phyloP scores from a whole-genome alignment of 2,888 invertebrate species.

The Calliopum simillimum region DNA sequence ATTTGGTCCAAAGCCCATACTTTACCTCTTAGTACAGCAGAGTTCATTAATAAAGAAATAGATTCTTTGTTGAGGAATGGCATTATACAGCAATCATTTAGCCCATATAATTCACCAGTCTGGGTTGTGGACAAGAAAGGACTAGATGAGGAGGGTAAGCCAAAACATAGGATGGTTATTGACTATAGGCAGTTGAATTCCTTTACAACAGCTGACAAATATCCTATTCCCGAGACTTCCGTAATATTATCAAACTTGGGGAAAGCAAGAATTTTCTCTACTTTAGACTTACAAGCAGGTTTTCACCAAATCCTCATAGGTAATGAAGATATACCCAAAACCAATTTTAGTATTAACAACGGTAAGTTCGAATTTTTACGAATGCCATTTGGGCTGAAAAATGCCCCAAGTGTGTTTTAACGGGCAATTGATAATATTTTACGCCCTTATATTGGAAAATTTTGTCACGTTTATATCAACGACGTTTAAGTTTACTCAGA shows the following conservation, averaged over 20 bases:
- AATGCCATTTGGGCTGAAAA: no score
- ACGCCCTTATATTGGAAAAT: background rate
- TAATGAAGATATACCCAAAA: slow-evolving; percentile 40
- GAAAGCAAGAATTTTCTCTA: slow-evolving; percentile 43
- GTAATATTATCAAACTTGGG: slow-evolving; percentile 1
- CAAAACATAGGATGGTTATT: slow-evolving; percentile 3
- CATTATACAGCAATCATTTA: no score
- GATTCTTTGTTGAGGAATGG: no score
- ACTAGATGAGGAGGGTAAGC: background rate
- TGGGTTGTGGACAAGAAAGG: background rate
- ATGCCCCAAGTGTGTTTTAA: no score
- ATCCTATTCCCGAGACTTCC: background rate
- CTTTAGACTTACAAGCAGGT: slow-evolving; percentile 45
- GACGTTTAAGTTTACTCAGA: no score
- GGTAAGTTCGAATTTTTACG: background rate
- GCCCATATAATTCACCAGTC: slow-evolving; percentile 1
- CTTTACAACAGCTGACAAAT: background rate
- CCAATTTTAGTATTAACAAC: background rate
- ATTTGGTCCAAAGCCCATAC: background rate
- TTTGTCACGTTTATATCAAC: no score
- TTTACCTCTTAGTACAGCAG: background rate
- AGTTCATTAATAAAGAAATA: background rate
- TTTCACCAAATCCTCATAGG: slow-evolving; percentile 41
- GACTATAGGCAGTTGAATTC: background rate
- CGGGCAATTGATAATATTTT: no score